Evolutionary conservation across 2,113 vertebrate genomes (phyloP), one percentile per base, ranked within the genome.

Genomic region (Carettochelys insculpta): DNA sequence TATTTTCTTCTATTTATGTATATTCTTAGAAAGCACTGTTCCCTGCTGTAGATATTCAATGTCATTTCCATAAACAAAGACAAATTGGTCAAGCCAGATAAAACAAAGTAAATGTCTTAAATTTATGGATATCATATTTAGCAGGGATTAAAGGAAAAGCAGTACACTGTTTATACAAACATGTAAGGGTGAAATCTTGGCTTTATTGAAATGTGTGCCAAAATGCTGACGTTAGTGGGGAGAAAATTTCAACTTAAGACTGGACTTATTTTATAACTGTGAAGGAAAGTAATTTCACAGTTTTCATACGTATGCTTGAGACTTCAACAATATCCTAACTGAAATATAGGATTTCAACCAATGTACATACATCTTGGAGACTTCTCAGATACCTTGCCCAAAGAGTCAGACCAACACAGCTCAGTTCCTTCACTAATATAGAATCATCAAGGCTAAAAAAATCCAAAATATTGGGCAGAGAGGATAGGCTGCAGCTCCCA

Each of bases 391-490:
- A 73, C 22, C 38, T 73, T 73, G 24, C n/a, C n/a, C n/a, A n/a
- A n/a, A n/a, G n/a, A n/a, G n/a, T n/a, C n/a, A n/a, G 14, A 6
- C 58, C 58, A 65, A 8, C 34, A 61, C 14, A 65, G 19, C 34
- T 65, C 58, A 65, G 34, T 65, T 65, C 34, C 58, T 34, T 7
- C 3, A 16, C 50, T 45, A 54, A 82, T 73, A 73, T 11, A 51
- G n/a, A 80, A 31, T 16, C 48, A 45, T 58, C 75, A 50, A 73
- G 83, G 83, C 76, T 41, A 68, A 38, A 34, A 5, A 10, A 53
- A 41, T 38, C 65, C 12, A 78, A 2, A 3, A 17, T 14, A 50
- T 29, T 0, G 0, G 75, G 75, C 45, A 11, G 14, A 14, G 45
- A 90, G 65, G 31, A 25, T 3, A 68, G 31, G 29, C 9, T 11